Evolutionary conservation across 2,113 vertebrate species (phyloP), one percentile per base, ranked within the genome.

Genomic region (Sylvietta virens): DNA sequence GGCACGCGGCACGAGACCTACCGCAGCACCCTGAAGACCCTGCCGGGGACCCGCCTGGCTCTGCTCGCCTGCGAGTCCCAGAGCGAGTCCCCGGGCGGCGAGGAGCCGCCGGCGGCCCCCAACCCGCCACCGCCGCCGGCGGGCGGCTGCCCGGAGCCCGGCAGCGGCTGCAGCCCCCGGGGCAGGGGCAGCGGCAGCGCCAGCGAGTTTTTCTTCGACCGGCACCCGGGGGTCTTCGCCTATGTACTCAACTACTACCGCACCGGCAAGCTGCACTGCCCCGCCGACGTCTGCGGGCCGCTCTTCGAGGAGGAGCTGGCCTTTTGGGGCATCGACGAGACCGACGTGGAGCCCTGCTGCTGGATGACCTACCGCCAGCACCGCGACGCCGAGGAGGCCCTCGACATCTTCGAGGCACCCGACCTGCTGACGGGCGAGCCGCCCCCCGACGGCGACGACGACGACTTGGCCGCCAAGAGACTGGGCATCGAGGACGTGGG

Each of bases 301-400:
- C 98, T 99, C 44, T 99, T 99, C 67, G 99, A 99, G 96, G 99
- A 99, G 95, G 99, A 99, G 98, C 98, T 99, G 77, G 98, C 99
- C 37, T 99, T 98, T 81, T 99, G 99, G 99, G 99, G 99, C 51
- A 99, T 99, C 20, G 99, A 99, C 12, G 99, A 99, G 98, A 99
- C 99, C 3, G 99, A 99, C 87, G 99, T 99, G 98, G 99, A 99
- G 97, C 99, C 99, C 6, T 99, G 99, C 90, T 99, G 99, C 98
- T 99, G 99, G 99, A 99, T 99, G 99, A 99, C 98, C 56, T 99
- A 99, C 92, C 98, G 99, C 10, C 99, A 99, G 97, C 99, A 99
- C 96, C 98, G 99, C 3, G 99, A 99, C 37, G 99, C 99, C 0
- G 99, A 99, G 90, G 99, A 99, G 96, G 99, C 99, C 30, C 98